Conservation (phyloP, 2,797 vertebrate genomes). For the Euphonia xanthogaster region DNA sequence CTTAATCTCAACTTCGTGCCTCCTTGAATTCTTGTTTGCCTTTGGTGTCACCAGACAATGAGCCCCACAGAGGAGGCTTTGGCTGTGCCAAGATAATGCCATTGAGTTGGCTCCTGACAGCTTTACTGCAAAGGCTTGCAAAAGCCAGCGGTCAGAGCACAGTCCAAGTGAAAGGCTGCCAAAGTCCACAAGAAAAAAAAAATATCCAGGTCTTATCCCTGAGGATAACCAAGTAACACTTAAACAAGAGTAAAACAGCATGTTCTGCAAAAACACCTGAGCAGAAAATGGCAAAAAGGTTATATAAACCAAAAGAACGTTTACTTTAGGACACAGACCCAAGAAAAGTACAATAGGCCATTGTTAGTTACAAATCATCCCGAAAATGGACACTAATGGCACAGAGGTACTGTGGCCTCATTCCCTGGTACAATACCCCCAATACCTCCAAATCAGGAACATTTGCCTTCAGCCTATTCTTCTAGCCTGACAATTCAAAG, state of each 20-base stretch:
- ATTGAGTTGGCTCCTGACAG: neutral
- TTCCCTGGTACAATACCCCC: constrained; percentile 49
- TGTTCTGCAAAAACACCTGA: constrained; percentile 12
- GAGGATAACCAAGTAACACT: constrained; percentile 4
- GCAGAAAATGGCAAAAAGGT: constrained; percentile 39
- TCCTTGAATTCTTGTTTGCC: neutral
- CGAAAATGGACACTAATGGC: neutral
- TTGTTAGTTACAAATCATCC: constrained; percentile 52
- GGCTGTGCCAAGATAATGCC: neutral
- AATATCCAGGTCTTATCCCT: neutral
- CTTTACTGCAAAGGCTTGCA: constrained; percentile 12
- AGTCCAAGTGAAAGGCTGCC: neutral
- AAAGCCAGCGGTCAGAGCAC: neutral
- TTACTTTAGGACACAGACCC: constrained; percentile 33
- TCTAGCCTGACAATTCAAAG: neutral
- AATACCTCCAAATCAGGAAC: constrained; percentile 23
- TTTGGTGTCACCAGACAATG: constrained; percentile 9
- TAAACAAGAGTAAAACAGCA: constrained; percentile 59
- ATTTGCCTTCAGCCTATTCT: constrained; percentile 31
- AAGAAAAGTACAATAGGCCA: constrained; percentile 40
- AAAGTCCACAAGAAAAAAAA: constrained; percentile 1
- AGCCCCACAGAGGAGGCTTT: neutral
- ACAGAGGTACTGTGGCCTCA: neutral
- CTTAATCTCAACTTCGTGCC: neutral
- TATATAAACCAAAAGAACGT: constrained; percentile 24